These are phyloP conservation scores for Sturnira hondurensis DNA, from an alignment of 2,113 vertebrate species.

Conservation along the genomic window DNA sequence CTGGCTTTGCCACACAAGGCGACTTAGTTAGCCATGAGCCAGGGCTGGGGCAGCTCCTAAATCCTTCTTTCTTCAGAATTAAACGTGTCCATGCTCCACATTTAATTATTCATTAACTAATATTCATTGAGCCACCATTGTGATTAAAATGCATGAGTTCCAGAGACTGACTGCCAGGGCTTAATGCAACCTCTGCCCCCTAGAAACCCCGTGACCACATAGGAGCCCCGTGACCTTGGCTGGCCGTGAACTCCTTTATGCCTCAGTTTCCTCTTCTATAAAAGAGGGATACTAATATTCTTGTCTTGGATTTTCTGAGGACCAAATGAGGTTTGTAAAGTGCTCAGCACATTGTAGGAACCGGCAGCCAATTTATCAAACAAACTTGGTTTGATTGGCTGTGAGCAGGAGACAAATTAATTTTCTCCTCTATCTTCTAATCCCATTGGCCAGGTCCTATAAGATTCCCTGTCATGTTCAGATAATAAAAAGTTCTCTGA, in stretches of 20 bases:
- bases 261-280: background rate
- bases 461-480: background rate
- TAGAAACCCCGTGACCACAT: background rate
- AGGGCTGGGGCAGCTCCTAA: background rate
- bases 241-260: background rate
- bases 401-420: background rate
- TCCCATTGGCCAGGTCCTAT: background rate
- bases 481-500: conserved; percentile 11
- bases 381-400: background rate
- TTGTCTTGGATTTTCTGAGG: background rate
- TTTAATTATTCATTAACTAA: conserved; percentile 18
- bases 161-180: background rate
- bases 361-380: background rate
- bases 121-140: background rate
- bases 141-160: background rate
- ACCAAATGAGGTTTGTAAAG: background rate
- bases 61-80: background rate
- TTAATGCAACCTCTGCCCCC: background rate
- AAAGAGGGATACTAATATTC: background rate
- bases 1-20: background rate
- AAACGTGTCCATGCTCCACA: background rate
- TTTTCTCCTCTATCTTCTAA: background rate
- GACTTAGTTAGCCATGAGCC: background rate
- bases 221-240: background rate
- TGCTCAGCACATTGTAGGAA: background rate